Conservation (phyloP, 2,888 invertebrate genomes). For the Calameuta idolon region DNA sequence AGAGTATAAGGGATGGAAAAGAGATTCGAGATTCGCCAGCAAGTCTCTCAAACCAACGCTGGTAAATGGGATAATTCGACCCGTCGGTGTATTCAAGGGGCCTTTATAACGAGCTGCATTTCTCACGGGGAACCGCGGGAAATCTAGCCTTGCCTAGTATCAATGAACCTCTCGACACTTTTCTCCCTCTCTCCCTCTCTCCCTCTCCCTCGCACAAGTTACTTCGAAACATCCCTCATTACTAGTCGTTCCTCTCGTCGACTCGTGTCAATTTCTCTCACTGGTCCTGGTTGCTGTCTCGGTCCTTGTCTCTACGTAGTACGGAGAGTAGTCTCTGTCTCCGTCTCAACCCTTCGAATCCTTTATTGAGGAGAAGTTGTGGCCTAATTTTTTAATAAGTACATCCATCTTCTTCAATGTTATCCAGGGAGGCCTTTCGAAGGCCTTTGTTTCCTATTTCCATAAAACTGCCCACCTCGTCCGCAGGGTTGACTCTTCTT, state of each 20-base stretch:
- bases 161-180: conserved; percentile 36
- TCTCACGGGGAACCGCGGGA: conserved; percentile 42
- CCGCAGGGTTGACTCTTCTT: no score
- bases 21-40: no score
- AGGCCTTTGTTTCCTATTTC: no score
- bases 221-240: not conserved
- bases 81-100: conserved; percentile 37
- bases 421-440: no score
- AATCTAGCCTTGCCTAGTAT: conserved; percentile 24
- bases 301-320: not conserved
- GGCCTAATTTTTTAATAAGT: no score
- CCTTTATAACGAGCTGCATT: conserved; percentile 49
- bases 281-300: conserved; percentile 3
- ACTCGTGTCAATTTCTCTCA: conserved; percentile 14
- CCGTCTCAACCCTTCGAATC: not conserved
- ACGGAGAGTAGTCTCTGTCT: no score
- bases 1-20: no score
- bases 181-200: conserved; percentile 4
- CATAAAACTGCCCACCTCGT: no score
- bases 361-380: not conserved
- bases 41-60: not conserved
- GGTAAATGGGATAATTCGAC: conserved; percentile 29
- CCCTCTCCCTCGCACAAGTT: not conserved
- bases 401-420: no score
- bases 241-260: not conserved